Conservation (phyloP, 2,797 vertebrate species). For the Enteromius unitaeniatus region DNA sequence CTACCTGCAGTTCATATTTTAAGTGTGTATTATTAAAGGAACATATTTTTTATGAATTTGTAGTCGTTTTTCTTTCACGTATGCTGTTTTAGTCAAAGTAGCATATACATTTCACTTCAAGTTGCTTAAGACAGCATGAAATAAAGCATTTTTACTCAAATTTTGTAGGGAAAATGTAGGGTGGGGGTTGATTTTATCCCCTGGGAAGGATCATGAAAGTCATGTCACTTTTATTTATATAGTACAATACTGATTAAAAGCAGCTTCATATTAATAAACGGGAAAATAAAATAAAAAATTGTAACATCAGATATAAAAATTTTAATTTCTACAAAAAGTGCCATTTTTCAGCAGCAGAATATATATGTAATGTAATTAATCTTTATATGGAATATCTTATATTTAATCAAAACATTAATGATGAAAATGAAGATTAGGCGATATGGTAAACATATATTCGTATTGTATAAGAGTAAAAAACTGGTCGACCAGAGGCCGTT, state of each 20-base stretch:
- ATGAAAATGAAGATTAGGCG: too few relatives aligned
- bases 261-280: background rate
- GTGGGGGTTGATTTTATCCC: background rate
- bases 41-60: conserved; percentile 91
- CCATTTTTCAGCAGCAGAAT: too few relatives aligned
- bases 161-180: background rate
- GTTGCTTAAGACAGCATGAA: background rate
- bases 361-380: too few relatives aligned
- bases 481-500: too few relatives aligned
- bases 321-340: background rate
- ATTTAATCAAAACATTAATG: too few relatives aligned
- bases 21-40: conserved; percentile 89
- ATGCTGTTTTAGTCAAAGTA: background rate
- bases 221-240: background rate
- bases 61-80: conserved; percentile 82
- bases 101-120: background rate
- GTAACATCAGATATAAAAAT: background rate
- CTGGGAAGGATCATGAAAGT: background rate
- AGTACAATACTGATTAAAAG: background rate
- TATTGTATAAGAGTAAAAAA: too few relatives aligned
- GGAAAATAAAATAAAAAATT: background rate
- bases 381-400: too few relatives aligned
- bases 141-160: background rate
- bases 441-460: too few relatives aligned
- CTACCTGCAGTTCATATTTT: conserved; percentile 81